These are phyloP conservation scores for Hypomecis atomaria DNA, from an alignment of 2,888 invertebrate genomes.

Conservation along the genomic window DNA sequence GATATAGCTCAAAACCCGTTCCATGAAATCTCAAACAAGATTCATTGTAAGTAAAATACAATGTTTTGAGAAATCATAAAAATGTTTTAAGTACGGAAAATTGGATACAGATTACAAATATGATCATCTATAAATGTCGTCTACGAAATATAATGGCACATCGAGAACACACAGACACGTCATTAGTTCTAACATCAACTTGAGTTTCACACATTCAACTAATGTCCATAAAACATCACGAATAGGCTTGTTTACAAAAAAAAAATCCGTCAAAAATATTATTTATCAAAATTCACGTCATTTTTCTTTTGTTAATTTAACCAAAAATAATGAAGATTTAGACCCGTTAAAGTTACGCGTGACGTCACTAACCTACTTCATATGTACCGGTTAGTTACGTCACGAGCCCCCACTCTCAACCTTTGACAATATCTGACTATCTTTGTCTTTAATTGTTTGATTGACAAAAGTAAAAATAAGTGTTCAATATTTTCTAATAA, in stretches of 20 bases:
- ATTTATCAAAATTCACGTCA: background rate
- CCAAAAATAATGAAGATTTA: too few relatives aligned
- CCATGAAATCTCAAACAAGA: conserved; percentile 25
- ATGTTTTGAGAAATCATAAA: conserved; percentile 52
- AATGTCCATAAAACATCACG: conserved; percentile 18
- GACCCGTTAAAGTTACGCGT: too few relatives aligned
- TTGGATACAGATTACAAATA: conserved; percentile 39
- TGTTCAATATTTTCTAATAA: too few relatives aligned
- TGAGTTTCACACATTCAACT: conserved; percentile 21
- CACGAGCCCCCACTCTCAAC: too few relatives aligned
- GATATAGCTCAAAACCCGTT: conserved; percentile 36
- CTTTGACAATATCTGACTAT: too few relatives aligned
- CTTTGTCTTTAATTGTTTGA: too few relatives aligned
- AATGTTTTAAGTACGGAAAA: conserved; percentile 51
- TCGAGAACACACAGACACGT: conserved; percentile 67
- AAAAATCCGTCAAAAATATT: background rate
- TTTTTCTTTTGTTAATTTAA: too few relatives aligned
- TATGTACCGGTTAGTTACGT: too few relatives aligned
- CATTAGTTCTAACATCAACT: conserved; percentile 53
- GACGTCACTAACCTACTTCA: too few relatives aligned
- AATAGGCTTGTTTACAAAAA: background rate
- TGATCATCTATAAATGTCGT: conserved; percentile 32
- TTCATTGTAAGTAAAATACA: conserved; percentile 32
- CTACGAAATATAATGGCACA: conserved; percentile 62
- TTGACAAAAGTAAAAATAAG: too few relatives aligned